Base-by-base conservation (phyloP, 1,140 invertebrate species). In the Scylla paramamosain region DNA sequence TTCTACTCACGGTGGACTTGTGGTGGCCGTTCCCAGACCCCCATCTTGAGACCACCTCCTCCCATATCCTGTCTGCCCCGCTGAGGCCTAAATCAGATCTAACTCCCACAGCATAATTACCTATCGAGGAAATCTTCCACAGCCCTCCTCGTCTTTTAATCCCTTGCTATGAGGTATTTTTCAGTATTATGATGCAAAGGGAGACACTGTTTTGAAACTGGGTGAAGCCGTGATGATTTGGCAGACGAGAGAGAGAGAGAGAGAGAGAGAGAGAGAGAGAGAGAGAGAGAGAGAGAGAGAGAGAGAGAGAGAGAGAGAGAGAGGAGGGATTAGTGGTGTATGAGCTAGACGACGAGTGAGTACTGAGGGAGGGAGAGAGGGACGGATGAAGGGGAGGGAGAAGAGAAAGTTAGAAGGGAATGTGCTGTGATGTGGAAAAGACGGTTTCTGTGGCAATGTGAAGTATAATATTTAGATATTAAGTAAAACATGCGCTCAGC, bases 261-360 rank as follows among this genome's bases (percentile, higher is more conserved):
- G 52, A 59, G 48, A 59, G 90, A 59, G 52, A 91, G 52, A 46
- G 20, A 88, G 31, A 88, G 31, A 88, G 31, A 88, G 86, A 45
- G 45, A 46, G 86, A 88, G 45, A 45, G 31, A 46, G 86, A 39
- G 86, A 46, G 32, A 88, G 84, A 87, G 31, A 32, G 84, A 87
- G 84, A 32, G 84, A 45, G 84, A 87, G 39, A 32, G 29, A 45
- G 39, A 45, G 84, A 45, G 84, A 87, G 84, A 87, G 84, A 87
- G 31, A 84, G 20, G 83, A 31, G 83, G 32, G 32, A 29, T 86
- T 29, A 86, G 83, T 28, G 83, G 83, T 86, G 32, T 29, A 59
- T 8, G 10, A 8, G 52, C 12, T 59, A 20, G 52, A 20, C 16
- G 52, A 59, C 16, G 52, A 59, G 52, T 59, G 52, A 20, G 52